Evolutionary conservation across 1,140 invertebrate species (phyloP).

Genomic region (Nomia melanderi): DNA sequence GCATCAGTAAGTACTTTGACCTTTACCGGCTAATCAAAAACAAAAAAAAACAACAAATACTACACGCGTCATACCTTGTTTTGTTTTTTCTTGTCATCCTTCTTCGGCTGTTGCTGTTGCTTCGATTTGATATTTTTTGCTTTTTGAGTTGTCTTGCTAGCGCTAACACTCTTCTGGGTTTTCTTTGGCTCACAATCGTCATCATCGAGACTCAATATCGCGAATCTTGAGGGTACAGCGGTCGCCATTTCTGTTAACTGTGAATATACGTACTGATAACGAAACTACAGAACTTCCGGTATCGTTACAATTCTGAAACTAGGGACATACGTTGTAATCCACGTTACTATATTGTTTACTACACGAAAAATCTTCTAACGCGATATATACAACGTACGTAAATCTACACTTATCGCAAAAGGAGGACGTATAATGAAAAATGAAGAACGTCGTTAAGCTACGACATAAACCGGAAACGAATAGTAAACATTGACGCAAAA

Average conservation of each 20-base stretch:
- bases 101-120: constrained; percentile 70
- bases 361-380: not conserved
- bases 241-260: constrained; percentile 76
- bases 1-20: constrained; percentile 15
- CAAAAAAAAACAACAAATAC: constrained; percentile 53
- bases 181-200: constrained; percentile 78
- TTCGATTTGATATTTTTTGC: constrained; percentile 70
- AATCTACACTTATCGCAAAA: constrained; percentile 14
- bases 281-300: constrained; percentile 60
- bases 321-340: not conserved
- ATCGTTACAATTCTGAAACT: constrained; percentile 14
- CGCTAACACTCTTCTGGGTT: constrained; percentile 67
- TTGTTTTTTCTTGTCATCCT: constrained; percentile 75
- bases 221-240: constrained; percentile 80
- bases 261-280: constrained; percentile 30
- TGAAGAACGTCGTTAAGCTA: constrained; percentile 47
- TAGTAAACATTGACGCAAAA: constrained; percentile 32
- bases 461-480: constrained; percentile 64
- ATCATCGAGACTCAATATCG: constrained; percentile 81
- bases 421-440: constrained; percentile 36
- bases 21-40: constrained; percentile 56
- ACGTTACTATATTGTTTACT: not conserved
- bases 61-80: constrained; percentile 67
- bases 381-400: constrained; percentile 17
- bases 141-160: constrained; percentile 66